These are phyloP conservation scores for Gracilinanus agilis DNA, from an alignment of 2,113 vertebrate genomes.

Conservation along the genomic window DNA sequence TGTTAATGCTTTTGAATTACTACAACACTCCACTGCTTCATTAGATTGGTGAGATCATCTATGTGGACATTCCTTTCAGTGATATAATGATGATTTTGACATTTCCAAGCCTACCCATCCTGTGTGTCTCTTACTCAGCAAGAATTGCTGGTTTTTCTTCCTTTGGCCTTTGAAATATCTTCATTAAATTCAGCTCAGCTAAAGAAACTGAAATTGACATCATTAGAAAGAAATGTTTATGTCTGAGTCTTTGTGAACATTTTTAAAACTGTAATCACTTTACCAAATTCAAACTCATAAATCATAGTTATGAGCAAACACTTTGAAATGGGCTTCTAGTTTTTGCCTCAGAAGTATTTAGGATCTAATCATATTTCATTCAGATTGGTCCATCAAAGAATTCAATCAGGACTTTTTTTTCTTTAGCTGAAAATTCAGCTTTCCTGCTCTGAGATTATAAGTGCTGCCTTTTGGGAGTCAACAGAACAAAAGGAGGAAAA, in stretches of 20 bases:
- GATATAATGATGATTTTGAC: not conserved
- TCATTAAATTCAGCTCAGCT: not conserved
- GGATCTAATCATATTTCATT: slow-evolving; percentile 40
- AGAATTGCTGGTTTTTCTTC: not conserved
- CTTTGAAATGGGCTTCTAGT: not conserved
- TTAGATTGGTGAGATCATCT: not conserved
- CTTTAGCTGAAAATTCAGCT: slow-evolving; percentile 69
- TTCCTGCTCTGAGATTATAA: slow-evolving; percentile 80
- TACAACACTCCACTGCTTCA: not conserved
- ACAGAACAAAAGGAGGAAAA: slow-evolving; percentile 95
- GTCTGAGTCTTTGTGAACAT: fast-evolving
- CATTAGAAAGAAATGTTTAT: not conserved
- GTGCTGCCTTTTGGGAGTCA: slow-evolving; percentile 63
- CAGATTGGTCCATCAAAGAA: slow-evolving; percentile 62
- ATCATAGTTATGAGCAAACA: not conserved
- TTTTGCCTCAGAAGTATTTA: slow-evolving; percentile 40
- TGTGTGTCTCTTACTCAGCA: not conserved
- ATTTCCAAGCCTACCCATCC: not conserved
- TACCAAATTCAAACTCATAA: not conserved
- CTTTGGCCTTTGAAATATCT: slow-evolving; percentile 22
- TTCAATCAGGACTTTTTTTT: slow-evolving; percentile 58
- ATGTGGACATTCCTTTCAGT: not conserved
- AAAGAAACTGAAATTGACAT: not conserved
- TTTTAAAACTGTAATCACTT: not conserved
- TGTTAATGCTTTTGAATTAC: not conserved